Evolutionary conservation across 2,797 vertebrate genomes (phyloP).

Genomic region (Onychomys torridus): DNA sequence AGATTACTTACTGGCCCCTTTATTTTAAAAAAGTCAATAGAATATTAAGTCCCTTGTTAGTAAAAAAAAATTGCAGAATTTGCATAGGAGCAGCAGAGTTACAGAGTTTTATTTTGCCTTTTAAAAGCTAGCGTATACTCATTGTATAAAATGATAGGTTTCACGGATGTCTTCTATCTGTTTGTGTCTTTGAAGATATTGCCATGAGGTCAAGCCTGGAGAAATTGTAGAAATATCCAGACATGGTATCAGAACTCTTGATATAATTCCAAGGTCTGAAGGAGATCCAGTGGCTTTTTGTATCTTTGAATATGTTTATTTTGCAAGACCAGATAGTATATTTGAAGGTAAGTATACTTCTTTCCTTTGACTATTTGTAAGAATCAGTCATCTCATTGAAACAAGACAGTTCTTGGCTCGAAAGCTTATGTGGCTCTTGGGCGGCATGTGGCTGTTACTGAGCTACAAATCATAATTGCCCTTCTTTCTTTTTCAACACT

Average conservation of each 20-base stretch:
- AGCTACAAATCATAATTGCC: neutral
- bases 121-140: neutral
- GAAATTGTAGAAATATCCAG: conserved; percentile 98
- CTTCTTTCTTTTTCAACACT: neutral
- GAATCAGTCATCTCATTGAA: conserved; percentile 30
- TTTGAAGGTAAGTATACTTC: conserved; percentile 92
- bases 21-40: neutral
- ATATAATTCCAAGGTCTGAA: conserved; percentile 91
- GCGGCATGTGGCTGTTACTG: neutral
- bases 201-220: conserved; percentile 96
- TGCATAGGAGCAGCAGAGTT: neutral
- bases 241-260: conserved; percentile 93
- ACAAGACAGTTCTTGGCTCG: neutral
- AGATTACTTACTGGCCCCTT: neutral
- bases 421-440: neutral
- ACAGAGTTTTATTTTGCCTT: neutral
- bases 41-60: neutral
- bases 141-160: neutral
- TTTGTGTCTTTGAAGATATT: conserved; percentile 90
- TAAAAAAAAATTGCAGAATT: conserved; percentile 1
- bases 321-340: conserved; percentile 98
- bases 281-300: conserved; percentile 96
- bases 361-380: neutral
- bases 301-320: conserved; percentile 99
- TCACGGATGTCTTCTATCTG: conserved; percentile 34